Conservation (phyloP, 2,113 vertebrate species). For the Oxygymnocypris stewartii region DNA sequence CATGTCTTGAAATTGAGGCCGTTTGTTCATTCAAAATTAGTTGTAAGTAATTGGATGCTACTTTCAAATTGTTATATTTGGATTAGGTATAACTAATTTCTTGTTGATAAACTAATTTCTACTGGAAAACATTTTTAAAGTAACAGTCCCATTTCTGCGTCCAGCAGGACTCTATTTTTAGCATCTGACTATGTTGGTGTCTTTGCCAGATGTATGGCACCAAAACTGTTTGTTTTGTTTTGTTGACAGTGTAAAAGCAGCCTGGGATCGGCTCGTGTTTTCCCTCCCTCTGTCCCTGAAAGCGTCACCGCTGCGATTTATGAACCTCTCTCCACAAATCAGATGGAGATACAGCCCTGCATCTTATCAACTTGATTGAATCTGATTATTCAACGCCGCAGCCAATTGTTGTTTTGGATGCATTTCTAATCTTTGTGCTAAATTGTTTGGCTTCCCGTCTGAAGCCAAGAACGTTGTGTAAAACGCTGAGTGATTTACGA, state of each 20-base stretch:
- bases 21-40: not conserved
- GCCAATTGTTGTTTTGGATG: slow-evolving; percentile 43
- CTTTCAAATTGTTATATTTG: not conserved
- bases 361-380: slow-evolving; percentile 42
- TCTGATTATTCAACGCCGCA: slow-evolving; percentile 25
- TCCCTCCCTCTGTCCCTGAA: not conserved
- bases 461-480: slow-evolving; percentile 2
- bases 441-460: not conserved
- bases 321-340: not conserved
- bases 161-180: slow-evolving; percentile 28
- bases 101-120: not conserved
- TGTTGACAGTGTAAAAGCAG: slow-evolving; percentile 33
- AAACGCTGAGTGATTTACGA: slow-evolving; percentile 18
- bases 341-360: slow-evolving; percentile 17
- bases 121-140: not conserved
- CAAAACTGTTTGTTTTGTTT: slow-evolving; percentile 31
- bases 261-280: not conserved
- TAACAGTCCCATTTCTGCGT: not conserved
- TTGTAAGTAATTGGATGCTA: not conserved
- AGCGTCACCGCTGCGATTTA: slow-evolving; percentile 11
- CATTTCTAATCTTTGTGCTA: slow-evolving; percentile 16
- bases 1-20: not conserved
- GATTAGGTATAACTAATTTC: not conserved
- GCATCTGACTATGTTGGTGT: slow-evolving; percentile 9
- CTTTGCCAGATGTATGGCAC: not conserved